Base-by-base conservation (phyloP, 2,888 invertebrate species). In the Zeuzera pyrina region DNA sequence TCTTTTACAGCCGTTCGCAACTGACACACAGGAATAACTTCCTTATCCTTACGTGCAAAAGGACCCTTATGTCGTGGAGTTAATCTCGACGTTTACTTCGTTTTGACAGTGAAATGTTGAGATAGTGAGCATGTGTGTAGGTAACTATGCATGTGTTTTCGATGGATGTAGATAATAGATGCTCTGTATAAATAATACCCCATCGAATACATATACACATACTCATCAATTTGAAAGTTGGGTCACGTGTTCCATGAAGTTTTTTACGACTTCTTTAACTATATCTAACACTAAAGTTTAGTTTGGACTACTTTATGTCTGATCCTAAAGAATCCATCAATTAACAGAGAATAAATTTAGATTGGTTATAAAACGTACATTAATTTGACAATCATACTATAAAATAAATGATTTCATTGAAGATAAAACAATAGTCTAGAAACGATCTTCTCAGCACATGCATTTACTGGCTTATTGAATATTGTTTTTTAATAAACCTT, bases 71-170 rank as follows among this genome's bases (percentile, higher is more conserved):
- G 36, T 33, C 33, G 15, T 36, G 36, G 13, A 27, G 10, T 19
- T 15, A 15, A 30, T 29, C 29, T 10, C 12, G 15, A 11, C 41
- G 26, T 40, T 57, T 72, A 45, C 12, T 46, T 24, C 57, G 11
- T n/a, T n/a, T 59, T 46, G 43, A 27, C 31, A 39, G 31, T 35
- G 41, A 34, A 30, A 13, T 12, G 12, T 12, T 50, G 45, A 54
- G 66, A 64, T 67, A 58, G 68, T 59, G 63, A 67, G 52, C 57
- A n/a, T n/a, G 58, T 57, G 64, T 60, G 57, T 70, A 65, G 66
- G 68, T 71, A 73, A 66, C 62, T 72, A 68, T 77, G 74, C 68
- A 73, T 78, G 68, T 77, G 69, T 72, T 73, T 67, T 65, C 64
- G 65, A 71, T 70, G 59, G 62, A 60, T 65, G 58, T 68, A 68